Evolutionary conservation across 92 coral and sea anemone genomes (phyloP).

Genomic region (Bergia puertoricense): DNA sequence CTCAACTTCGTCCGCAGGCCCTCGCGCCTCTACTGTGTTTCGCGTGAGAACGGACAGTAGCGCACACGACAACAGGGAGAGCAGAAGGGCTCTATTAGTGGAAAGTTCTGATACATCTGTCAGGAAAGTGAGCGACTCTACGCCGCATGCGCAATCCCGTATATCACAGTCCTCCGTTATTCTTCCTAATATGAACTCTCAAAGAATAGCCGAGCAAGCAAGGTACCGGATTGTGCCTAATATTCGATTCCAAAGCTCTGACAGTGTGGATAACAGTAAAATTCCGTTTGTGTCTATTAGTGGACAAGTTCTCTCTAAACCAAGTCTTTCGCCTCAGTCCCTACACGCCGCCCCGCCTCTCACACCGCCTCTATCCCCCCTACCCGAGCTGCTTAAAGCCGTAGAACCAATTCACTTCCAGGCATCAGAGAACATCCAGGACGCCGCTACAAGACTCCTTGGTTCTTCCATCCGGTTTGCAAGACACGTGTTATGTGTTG

Average conservation of each 20-base stretch:
- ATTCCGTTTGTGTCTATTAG: conserved; percentile 23
- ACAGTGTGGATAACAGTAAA: not conserved
- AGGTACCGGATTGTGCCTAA: conserved; percentile 21
- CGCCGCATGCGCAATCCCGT: not conserved
- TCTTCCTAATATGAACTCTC: conserved; percentile 4
- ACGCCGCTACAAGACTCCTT: conserved; percentile 76
- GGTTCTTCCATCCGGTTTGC: conserved; percentile 85
- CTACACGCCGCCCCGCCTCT: conserved; percentile 39
- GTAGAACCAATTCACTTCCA: conserved; percentile 73
- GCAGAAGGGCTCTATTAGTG: not conserved
- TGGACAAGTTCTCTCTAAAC: conserved; percentile 32
- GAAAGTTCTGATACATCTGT: conserved; percentile 10
- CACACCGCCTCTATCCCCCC: conserved; percentile 40
- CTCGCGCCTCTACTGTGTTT: not conserved
- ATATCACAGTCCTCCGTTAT: conserved; percentile 24
- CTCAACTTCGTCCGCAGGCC: conserved; percentile 9
- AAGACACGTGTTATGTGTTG: conserved; percentile 86
- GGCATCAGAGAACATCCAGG: conserved; percentile 77
- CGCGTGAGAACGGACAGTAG: conserved; percentile 9
- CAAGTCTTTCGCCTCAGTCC: conserved; percentile 24
- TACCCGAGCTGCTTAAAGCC: conserved; percentile 70
- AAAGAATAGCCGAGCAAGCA: not conserved
- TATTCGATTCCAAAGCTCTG: conserved; percentile 14
- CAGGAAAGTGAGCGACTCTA: conserved; percentile 11
- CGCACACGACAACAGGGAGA: conserved; percentile 17